Percentiles rank a stretch among this genome's conserved stretches.
phyloP scores from a whole-genome alignment of 2,113 vertebrate species.

The Poeciliopsis prolifica region DNA sequence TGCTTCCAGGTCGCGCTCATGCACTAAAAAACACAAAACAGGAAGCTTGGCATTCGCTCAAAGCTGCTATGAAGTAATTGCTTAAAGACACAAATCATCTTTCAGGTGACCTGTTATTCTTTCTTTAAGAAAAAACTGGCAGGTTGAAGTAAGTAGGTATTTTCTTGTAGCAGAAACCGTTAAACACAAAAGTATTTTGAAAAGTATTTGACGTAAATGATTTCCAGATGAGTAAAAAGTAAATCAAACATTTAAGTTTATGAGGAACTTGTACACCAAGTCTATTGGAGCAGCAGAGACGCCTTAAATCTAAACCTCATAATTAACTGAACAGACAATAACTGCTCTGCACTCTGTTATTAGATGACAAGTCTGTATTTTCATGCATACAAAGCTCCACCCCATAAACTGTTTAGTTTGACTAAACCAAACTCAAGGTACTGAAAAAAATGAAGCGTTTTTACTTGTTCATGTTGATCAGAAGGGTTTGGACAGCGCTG shows the following conservation, averaged over 20 bases:
- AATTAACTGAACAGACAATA: neutral
- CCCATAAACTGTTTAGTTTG: too few species aligned
- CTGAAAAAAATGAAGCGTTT: too few species aligned
- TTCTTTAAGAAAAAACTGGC: too few species aligned
- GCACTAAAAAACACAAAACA: conserved; percentile 59
- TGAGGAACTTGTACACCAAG: neutral
- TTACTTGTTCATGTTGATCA: too few species aligned
- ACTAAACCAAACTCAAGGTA: too few species aligned
- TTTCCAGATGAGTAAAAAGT: neutral
- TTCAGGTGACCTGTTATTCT: neutral
- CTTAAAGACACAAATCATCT: neutral
- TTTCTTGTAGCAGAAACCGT: neutral
- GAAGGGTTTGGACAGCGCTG: neutral
- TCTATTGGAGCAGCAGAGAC: neutral
- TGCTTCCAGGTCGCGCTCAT: conserved; percentile 79
- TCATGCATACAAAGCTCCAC: too few species aligned
- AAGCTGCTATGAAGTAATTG: too few species aligned
- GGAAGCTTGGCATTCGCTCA: neutral
- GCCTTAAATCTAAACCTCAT: neutral
- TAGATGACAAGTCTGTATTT: neutral
- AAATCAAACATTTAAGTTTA: neutral
- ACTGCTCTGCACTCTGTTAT: neutral
- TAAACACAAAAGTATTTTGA: neutral
- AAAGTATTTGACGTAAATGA: neutral
- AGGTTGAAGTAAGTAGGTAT: too few species aligned